Evolutionary conservation across 1,140 invertebrate species (phyloP).

Genomic region (Brachystomella parvula): DNA sequence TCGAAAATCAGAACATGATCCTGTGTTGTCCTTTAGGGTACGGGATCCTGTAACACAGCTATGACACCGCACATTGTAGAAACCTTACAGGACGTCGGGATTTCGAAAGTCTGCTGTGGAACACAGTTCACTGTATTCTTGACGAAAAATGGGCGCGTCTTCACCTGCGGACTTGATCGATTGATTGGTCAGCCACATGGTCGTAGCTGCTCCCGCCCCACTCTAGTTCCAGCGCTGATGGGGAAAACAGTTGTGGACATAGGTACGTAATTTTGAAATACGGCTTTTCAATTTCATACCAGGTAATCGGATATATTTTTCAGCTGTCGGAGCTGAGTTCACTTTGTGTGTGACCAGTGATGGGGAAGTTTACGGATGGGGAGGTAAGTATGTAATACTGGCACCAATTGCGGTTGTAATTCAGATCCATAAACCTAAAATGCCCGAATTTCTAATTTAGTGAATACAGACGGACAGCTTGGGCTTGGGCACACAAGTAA

Average conservation of each 20-base stretch:
- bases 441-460: neutral
- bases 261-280: neutral
- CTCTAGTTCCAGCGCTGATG: constrained; percentile 8
- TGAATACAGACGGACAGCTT: constrained; percentile 50
- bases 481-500: constrained; percentile 51
- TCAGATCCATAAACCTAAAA: too few species aligned
- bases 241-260: neutral
- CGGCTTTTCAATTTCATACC: neutral
- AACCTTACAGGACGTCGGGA: constrained; percentile 48
- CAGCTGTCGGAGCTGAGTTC: constrained; percentile 55
- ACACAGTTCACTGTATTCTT: constrained; percentile 58
- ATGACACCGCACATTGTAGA: constrained; percentile 47
- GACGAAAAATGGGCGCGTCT: constrained; percentile 53
- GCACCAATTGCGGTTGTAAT: too few species aligned
- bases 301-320: neutral
- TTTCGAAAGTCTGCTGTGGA: constrained; percentile 57
- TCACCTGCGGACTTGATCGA: constrained; percentile 56
- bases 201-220: constrained; percentile 36
- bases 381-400: constrained; percentile 46
- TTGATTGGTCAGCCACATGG: constrained; percentile 52
- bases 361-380: constrained; percentile 59
- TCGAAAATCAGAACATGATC: neutral
- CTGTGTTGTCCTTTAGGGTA: constrained; percentile 9
- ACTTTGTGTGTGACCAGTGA: constrained; percentile 37
- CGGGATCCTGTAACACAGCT: constrained; percentile 19